Percentiles rank a stretch among this genome's conserved stretches.
phyloP scores from a whole-genome alignment of 1,140 invertebrate genomes.

The Thalassaphorura encarpata region DNA sequence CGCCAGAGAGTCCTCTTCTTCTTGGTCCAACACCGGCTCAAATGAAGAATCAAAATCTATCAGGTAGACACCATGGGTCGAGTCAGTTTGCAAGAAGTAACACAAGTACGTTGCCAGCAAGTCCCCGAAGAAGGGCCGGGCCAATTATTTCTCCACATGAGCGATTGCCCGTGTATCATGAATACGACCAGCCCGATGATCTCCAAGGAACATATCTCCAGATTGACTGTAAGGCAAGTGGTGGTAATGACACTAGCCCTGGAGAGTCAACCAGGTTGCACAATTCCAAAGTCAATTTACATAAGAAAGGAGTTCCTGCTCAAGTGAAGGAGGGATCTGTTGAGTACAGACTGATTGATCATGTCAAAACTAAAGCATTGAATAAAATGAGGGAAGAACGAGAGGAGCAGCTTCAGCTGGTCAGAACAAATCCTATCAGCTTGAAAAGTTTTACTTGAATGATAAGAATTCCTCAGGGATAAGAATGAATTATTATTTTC shows the following conservation, averaged over 20 bases:
- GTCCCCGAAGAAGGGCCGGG: conserved; percentile 6
- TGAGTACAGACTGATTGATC: conserved; percentile 30
- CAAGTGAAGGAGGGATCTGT: conserved; percentile 12
- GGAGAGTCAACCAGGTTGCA: not conserved
- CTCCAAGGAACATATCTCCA: conserved; percentile 26
- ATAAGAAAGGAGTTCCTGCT: not conserved
- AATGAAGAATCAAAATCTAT: conserved; percentile 5
- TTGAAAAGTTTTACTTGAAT: no score
- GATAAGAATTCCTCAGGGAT: no score
- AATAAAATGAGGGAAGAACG: conserved; percentile 28
- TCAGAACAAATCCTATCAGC: no score
- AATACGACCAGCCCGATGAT: conserved; percentile 18
- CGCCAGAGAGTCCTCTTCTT: conserved; percentile 7
- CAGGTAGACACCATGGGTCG: not conserved
- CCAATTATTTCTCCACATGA: conserved; percentile 17
- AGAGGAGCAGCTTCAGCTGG: conserved; percentile 21
- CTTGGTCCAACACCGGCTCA: conserved; percentile 19
- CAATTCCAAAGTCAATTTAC: not conserved
- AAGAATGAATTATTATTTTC: no score
- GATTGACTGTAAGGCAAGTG: conserved; percentile 23
- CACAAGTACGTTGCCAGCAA: conserved; percentile 16
- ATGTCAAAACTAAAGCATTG: conserved; percentile 29
- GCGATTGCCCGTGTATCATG: conserved; percentile 16
- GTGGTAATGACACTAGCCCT: conserved; percentile 2
- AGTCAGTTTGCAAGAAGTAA: not conserved